phyloP scores from a whole-genome alignment of 2,888 invertebrate genomes.

The Orthosia gothica region DNA sequence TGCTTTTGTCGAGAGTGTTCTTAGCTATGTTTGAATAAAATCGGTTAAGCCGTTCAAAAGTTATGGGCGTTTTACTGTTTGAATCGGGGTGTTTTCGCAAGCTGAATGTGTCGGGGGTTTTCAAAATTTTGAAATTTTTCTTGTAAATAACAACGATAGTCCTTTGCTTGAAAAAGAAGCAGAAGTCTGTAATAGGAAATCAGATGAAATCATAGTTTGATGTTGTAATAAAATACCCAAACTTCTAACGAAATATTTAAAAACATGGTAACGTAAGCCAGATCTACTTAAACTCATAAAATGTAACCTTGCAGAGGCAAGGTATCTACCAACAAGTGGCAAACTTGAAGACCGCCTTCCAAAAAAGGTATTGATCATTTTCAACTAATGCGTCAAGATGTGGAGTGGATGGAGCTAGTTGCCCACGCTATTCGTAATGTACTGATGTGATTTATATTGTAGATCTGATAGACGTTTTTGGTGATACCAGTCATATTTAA shows the following conservation, averaged over 20 bases:
- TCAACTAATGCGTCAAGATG: slow-evolving; percentile 68
- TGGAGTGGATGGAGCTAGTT: slow-evolving; percentile 75
- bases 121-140: too few species aligned
- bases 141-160: not conserved
- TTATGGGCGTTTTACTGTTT: too few species aligned
- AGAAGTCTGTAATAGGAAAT: not conserved
- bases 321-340: slow-evolving; percentile 38
- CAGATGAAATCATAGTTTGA: not conserved
- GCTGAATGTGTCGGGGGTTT: too few species aligned
- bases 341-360: slow-evolving; percentile 73
- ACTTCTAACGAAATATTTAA: not conserved
- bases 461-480: slow-evolving; percentile 16
- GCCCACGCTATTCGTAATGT: slow-evolving; percentile 74
- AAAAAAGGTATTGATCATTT: slow-evolving; percentile 74
- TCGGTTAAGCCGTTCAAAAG: too few species aligned
- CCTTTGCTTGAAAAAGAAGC: not conserved
- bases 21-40: too few species aligned
- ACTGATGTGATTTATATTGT: slow-evolving; percentile 39
- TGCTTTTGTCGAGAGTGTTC: too few species aligned
- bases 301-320: slow-evolving; percentile 45
- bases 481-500: slow-evolving; percentile 20
- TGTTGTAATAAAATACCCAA: not conserved
- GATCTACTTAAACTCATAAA: slow-evolving; percentile 4
- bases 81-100: too few species aligned
- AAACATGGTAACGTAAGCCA: slow-evolving; percentile 1